These are phyloP conservation scores for Oreochromis spilurus DNA, from an alignment of 2,113 vertebrate genomes.

Conservation along the genomic window DNA sequence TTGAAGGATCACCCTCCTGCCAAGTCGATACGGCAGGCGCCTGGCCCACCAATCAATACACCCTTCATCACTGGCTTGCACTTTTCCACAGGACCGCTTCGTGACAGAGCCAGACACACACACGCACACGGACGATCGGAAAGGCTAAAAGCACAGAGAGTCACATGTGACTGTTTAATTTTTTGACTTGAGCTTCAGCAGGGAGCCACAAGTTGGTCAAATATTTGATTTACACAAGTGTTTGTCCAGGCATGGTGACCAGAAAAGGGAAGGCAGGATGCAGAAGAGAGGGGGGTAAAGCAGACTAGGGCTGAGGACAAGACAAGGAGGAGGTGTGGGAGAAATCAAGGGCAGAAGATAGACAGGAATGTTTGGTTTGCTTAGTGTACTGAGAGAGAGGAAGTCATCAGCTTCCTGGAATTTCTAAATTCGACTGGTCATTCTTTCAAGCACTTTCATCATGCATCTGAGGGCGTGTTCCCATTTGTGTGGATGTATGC, in stretches of 20 bases:
- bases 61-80: slow-evolving; percentile 60
- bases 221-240: slow-evolving; percentile 18
- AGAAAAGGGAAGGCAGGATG: not conserved
- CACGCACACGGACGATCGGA: not conserved
- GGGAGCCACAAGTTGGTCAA: slow-evolving; percentile 4
- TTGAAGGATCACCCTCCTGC: slow-evolving; percentile 65
- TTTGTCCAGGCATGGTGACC: not conserved
- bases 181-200: not conserved
- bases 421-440: slow-evolving; percentile 41
- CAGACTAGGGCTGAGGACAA: not conserved
- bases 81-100: slow-evolving; percentile 37
- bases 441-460: slow-evolving; percentile 32
- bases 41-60: slow-evolving; percentile 64
- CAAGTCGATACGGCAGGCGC: slow-evolving; percentile 64
- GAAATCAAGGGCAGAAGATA: slow-evolving; percentile 21
- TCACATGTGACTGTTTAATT: not conserved
- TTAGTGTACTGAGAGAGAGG: slow-evolving; percentile 31
- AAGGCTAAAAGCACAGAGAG: not conserved
- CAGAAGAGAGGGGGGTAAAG: not conserved
- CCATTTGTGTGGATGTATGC: not conserved
- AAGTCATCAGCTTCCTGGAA: slow-evolving; percentile 60
- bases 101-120: slow-evolving; percentile 20
- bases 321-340: slow-evolving; percentile 6
- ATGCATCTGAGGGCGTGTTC: not conserved
- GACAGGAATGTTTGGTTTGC: slow-evolving; percentile 43